These are phyloP conservation scores for Distichodus sexfasciatus DNA, from an alignment of 2,797 vertebrate genomes.

Conservation along the genomic window DNA sequence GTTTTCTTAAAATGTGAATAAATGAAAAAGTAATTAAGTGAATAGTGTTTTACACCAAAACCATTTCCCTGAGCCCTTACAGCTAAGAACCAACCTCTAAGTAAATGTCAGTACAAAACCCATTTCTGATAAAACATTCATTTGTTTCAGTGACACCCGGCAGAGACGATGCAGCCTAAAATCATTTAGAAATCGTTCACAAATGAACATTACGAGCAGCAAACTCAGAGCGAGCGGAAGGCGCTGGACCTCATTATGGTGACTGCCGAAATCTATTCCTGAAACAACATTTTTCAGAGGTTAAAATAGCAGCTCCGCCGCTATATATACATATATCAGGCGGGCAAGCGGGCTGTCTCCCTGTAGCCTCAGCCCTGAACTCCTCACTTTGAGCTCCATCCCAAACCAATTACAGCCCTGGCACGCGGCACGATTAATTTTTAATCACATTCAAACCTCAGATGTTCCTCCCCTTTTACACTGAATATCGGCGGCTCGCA, in stretches of 20 bases:
- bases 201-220: not conserved
- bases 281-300: constrained; percentile 38
- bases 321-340: constrained; percentile 55
- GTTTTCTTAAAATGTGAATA: too few relatives aligned
- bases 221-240: too few relatives aligned
- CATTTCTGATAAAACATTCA: not conserved
- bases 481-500: constrained; percentile 42
- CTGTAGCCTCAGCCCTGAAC: constrained; percentile 43
- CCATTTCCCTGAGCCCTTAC: too few relatives aligned
- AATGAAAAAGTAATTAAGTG: too few relatives aligned
- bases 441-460: constrained; percentile 57
- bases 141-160: too few relatives aligned
- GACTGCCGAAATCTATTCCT: constrained; percentile 32
- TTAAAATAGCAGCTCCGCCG: constrained; percentile 22
- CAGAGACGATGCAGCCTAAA: not conserved
- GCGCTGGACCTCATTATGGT: not conserved
- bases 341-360: constrained; percentile 35
- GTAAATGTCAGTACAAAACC: not conserved
- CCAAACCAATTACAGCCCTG: constrained; percentile 54
- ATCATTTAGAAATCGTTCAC: not conserved
- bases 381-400: constrained; percentile 44
- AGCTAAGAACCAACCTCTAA: too few relatives aligned
- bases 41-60: too few relatives aligned
- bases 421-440: constrained; percentile 49
- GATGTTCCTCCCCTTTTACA: constrained; percentile 49